A percentile compares a stretch with the other conserved stretches of the same genome.
These are phyloP conservation scores for Aythya baeri DNA, from an alignment of 2,113 vertebrate genomes.

Conservation along the genomic window DNA sequence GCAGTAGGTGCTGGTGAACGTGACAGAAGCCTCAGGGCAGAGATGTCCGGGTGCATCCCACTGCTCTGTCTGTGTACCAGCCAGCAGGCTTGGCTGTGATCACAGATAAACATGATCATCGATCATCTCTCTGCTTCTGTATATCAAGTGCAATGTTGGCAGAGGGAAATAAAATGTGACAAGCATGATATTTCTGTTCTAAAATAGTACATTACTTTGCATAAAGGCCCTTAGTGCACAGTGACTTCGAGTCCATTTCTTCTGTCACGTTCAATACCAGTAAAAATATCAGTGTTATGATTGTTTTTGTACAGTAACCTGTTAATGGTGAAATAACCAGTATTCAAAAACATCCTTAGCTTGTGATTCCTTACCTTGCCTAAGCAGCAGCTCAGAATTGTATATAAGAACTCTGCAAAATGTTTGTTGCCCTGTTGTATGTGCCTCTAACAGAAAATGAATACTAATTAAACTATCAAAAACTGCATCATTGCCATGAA, in stretches of 20 bases:
- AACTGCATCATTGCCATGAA: background rate
- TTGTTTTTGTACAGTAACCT: background rate
- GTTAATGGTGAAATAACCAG: background rate
- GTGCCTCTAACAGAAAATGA: constrained; percentile 5
- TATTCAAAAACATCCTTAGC: background rate
- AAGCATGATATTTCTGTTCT: background rate
- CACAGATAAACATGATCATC: background rate
- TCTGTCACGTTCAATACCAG: background rate
- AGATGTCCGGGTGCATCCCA: background rate
- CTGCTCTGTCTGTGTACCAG: background rate
- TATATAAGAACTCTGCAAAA: background rate
- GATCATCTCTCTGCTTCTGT: background rate
- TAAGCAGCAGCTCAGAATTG: background rate
- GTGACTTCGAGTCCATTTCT: background rate
- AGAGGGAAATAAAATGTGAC: background rate
- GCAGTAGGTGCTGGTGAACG: background rate
- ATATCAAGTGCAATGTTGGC: background rate
- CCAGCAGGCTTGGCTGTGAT: background rate
- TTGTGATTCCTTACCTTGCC: background rate
- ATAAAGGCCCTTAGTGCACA: background rate
- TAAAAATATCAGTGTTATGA: background rate
- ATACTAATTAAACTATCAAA: background rate
- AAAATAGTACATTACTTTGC: background rate
- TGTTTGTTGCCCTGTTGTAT: background rate
- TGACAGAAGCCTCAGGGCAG: background rate